Evolutionary conservation across 2,797 vertebrate species (phyloP).

Genomic region (Sitta carolinensis): DNA sequence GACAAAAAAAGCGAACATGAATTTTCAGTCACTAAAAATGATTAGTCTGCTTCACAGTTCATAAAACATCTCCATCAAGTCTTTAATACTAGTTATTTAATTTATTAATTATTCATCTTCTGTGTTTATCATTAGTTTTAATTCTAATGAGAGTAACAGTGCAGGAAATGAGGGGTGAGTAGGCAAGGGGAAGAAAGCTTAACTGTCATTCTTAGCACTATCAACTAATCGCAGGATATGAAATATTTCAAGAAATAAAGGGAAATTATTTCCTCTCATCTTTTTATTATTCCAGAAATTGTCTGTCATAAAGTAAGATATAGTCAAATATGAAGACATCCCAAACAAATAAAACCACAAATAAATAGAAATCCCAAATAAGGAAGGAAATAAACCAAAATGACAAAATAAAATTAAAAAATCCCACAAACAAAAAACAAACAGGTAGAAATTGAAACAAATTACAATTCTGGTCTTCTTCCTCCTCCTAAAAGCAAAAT

Average conservation of each 20-base stretch:
- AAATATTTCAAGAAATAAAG: not conserved
- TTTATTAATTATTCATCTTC: not conserved
- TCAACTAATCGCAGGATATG: not conserved
- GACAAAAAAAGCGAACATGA: not conserved
- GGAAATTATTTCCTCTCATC: not conserved
- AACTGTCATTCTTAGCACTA: not conserved
- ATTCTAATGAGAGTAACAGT: not conserved
- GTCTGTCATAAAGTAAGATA: not conserved
- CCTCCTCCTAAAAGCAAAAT: not conserved
- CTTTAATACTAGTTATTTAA: not conserved
- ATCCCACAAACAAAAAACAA: too few relatives aligned
- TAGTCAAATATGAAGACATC: not conserved
- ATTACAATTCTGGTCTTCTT: not conserved
- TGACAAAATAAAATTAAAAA: not conserved
- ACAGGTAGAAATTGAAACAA: not conserved
- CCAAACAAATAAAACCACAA: not conserved
- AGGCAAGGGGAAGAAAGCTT: not conserved
- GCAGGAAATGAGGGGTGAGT: not conserved
- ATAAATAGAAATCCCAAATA: not conserved
- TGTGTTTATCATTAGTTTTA: conserved; percentile 4
- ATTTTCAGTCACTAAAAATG: conserved; percentile 7
- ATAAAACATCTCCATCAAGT: not conserved
- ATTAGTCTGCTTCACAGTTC: conserved; percentile 3
- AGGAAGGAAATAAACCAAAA: not conserved
- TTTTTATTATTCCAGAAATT: not conserved